Evolutionary conservation across 2,113 vertebrate genomes (phyloP), one percentile per base, ranked within the genome.

Genomic region (Astur gentilis): DNA sequence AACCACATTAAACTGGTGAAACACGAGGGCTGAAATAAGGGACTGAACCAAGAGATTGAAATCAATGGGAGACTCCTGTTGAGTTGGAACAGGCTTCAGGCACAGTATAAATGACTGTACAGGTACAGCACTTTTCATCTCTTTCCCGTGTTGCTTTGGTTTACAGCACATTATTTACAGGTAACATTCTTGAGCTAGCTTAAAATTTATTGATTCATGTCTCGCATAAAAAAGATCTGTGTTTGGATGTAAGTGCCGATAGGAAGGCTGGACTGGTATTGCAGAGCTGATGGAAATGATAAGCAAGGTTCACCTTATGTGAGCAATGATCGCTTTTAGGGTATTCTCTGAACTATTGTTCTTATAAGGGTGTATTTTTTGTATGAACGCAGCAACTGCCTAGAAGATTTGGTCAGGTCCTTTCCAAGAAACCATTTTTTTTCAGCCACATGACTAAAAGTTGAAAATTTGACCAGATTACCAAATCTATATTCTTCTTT

Each of bases 21-120:
- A 81, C 38, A 60, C 14, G 44, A 67, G 58, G 61, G 42, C 29
- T 93, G 73, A 93, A 83, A 71, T 40, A 45, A 85, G 70, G n/a
- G 36, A 69, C 50, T 83, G 62, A 93, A 72, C 11, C 70, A 90
- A 90, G 52, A 75, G 14, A 3, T 1, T 50, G 71, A 78, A 96
- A 90, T 96, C 83, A 95, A 7, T 64, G 69, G 55, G 70, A 92
- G 55, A 64, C 52, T 95, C 81, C 84, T 89, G 57, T 38, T 90
- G 95, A 89, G 64, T 25, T 62, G 78, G 71, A 95, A 21, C 57
- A 92, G 65, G 71, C 65, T 96, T 66, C 83, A 83, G 88, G 52
- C 90, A 44, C 38, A 21, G 75, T 54, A 76, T 65, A 88, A 93
- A 82, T 61, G 72, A 60, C 27, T 62, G 60, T 29, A 61, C 70